These are phyloP conservation scores for Papilio polyxenes DNA, from an alignment of 1,140 invertebrate species.

Conservation along the genomic window DNA sequence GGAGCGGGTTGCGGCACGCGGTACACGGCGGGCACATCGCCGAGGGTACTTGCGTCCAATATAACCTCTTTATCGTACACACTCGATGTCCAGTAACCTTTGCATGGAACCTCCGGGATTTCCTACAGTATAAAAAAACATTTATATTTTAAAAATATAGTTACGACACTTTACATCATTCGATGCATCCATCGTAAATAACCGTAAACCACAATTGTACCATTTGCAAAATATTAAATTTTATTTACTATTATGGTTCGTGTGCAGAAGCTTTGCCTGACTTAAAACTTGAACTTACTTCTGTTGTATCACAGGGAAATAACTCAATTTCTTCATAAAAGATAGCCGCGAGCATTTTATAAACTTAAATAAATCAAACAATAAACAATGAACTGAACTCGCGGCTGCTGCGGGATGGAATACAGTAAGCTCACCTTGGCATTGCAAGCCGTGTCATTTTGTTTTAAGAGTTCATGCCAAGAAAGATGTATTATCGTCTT, in stretches of 20 bases:
- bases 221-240: too few relatives aligned
- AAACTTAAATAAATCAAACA: constrained; percentile 41
- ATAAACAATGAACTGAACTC: constrained; percentile 51
- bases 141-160: not conserved
- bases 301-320: constrained; percentile 1
- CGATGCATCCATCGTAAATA: not conserved
- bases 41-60: constrained; percentile 82
- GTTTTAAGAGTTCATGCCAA: constrained; percentile 41
- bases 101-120: constrained; percentile 55
- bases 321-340: constrained; percentile 25
- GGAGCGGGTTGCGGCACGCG: constrained; percentile 81
- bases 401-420: constrained; percentile 49
- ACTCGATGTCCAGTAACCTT: constrained; percentile 61
- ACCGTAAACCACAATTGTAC: not conserved
- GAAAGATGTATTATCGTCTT: constrained; percentile 30
- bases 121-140: constrained; percentile 56
- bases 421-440: constrained; percentile 54
- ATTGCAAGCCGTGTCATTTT: constrained; percentile 41
- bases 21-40: constrained; percentile 85
- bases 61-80: constrained; percentile 63
- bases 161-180: not conserved
- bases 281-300: constrained; percentile 17
- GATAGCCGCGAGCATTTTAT: constrained; percentile 45
- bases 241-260: too few relatives aligned
- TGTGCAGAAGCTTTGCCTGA: too few relatives aligned